phyloP scores from a whole-genome alignment of 2,113 vertebrate species.

The Aleadryas rufinucha region DNA sequence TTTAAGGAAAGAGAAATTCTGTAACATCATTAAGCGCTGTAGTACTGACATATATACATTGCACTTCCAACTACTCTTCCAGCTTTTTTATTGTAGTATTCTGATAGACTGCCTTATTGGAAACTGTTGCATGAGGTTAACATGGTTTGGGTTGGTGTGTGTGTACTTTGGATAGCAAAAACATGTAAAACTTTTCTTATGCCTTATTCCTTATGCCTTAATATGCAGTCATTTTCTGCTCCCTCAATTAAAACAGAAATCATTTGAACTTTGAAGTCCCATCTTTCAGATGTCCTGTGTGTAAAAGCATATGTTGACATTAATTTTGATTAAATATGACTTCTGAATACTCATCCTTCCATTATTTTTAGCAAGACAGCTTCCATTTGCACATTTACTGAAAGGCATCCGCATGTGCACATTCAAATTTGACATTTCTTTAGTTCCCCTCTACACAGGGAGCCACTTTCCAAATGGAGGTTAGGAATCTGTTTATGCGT shows the following conservation, averaged over 20 bases:
- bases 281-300: background rate
- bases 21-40: background rate
- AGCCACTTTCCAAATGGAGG: background rate
- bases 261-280: background rate
- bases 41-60: background rate
- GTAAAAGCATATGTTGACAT: background rate
- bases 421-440: constrained; percentile 26
- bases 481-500: background rate
- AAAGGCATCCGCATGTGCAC: background rate
- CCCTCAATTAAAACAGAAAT: background rate
- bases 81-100: background rate
- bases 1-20: background rate
- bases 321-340: constrained; percentile 45
- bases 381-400: background rate
- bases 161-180: background rate
- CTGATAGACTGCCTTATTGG: background rate
- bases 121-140: background rate
- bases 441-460: background rate
- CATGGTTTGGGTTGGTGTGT: background rate
- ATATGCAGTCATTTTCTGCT: background rate
- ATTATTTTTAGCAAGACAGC: background rate
- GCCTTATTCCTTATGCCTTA: background rate
- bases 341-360: background rate
- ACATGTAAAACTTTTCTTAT: background rate
- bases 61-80: background rate